These are phyloP conservation scores for Enteromius anoplus DNA, from an alignment of 2,797 vertebrate species.

Conservation along the genomic window DNA sequence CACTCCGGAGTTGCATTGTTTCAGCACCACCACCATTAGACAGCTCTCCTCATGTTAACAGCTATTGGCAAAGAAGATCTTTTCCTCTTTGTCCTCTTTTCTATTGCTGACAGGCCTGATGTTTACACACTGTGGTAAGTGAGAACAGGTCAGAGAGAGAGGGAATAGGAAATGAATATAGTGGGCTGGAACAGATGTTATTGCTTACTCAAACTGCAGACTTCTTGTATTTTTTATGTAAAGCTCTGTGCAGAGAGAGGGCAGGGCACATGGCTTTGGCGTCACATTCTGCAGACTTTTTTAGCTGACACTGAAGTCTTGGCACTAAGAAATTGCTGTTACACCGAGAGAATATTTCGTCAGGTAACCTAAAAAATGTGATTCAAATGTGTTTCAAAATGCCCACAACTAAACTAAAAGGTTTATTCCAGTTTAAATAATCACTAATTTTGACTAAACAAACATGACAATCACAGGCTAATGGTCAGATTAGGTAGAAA, in stretches of 20 bases:
- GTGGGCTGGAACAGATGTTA: slow-evolving; percentile 27
- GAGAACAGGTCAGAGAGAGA: slow-evolving; percentile 48
- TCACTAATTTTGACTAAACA: background rate
- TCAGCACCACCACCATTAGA: slow-evolving; percentile 55
- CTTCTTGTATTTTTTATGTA: slow-evolving; percentile 3
- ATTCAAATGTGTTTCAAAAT: background rate
- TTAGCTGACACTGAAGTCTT: slow-evolving; percentile 20
- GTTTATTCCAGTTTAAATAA: background rate
- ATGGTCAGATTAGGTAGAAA: background rate
- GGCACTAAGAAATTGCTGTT: slow-evolving; percentile 26
- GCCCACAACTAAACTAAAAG: background rate
- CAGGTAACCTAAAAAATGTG: background rate
- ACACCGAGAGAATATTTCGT: background rate
- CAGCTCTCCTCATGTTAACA: slow-evolving; percentile 60
- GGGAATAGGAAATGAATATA: slow-evolving; percentile 14
- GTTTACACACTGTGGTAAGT: slow-evolving; percentile 61
- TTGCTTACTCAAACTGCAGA: slow-evolving; percentile 35
- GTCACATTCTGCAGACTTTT: slow-evolving; percentile 21
- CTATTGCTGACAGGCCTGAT: slow-evolving; percentile 52
- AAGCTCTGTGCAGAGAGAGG: slow-evolving; percentile 20
- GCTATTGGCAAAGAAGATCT: slow-evolving; percentile 55
- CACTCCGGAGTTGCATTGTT: slow-evolving; percentile 55
- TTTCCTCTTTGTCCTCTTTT: slow-evolving; percentile 51
- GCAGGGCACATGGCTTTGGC: background rate
- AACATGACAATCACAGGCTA: background rate